Evolutionary conservation across 2,888 invertebrate species (phyloP), one percentile per base, ranked within the genome.

Genomic region (Dexiosoma caninum): DNA sequence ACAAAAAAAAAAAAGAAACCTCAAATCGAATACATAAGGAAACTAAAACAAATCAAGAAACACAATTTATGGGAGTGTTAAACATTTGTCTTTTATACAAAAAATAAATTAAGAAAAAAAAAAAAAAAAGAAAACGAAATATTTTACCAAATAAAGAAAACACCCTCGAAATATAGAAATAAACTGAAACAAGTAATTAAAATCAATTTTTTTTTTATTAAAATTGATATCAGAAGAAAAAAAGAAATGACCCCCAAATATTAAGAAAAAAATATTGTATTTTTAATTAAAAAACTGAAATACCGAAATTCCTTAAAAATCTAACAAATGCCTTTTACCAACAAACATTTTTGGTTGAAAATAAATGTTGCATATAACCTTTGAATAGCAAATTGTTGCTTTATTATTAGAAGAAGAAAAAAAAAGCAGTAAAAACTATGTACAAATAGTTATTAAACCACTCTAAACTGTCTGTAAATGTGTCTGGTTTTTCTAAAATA

Each of bases 61-160:
- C 6, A 57, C 23, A 78, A 79, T 79, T 82, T 78, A 83, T 83
- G 83, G 83, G 84, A 83, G 83, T 83, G 84, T 46, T 64, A 74
- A 70, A 46, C 81, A 81, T 81, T 81, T 81, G 77, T 81, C 81
- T 72, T 74, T 51, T 53, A 35, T 44, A 71, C 64, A 69, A 53
- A 79, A 57, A 82, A 76, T 53, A 67, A 70, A 76, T 40, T 49
- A 74, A 74, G 44, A 44, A 40, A 40, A 64, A 12, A 49, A 19
- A 62, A 64, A 70, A 62, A 53, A 32, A 4, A 46, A 37, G 67
- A 59, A 46, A 66, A 55, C 35, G 21, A 19, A 35, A 44, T 70
- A 59, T 55, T 64, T 53, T 23, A 23, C 23, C 32, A 72, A 23
- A 62, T 57, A 57, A 74, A 37, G 70, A 80, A 80, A 75, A 78